Evolutionary conservation across 2,113 vertebrate genomes (phyloP), one percentile per base, ranked within the genome.

Genomic region (Otis tarda): DNA sequence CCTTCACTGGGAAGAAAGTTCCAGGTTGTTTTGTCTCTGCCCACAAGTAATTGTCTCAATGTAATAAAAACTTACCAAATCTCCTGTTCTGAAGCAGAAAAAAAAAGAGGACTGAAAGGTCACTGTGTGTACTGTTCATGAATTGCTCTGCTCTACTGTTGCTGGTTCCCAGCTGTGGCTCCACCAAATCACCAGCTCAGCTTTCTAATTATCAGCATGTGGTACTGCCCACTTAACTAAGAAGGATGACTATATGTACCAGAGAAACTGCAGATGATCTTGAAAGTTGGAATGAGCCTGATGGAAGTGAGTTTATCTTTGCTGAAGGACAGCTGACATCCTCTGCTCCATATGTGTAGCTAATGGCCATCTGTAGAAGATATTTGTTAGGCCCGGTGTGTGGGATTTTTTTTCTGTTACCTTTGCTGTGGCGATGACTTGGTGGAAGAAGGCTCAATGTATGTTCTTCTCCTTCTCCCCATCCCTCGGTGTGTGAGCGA

Each of bases 241-340:
- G n/a, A n/a, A n/a, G n/a, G n/a, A n/a, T n/a, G n/a, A n/a, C n/a
- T n/a, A n/a, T n/a, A n/a, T n/a, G 91, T 96, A 96, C 41, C 92
- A 9, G 95, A 68, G 90, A 89, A 95, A 89, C 87, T 80, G 77
- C 68, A 57, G 91, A 95, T 97, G 95, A 93, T 63, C 90, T 92
- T 64, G 64, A 12, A 94, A 94, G 93, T 96, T 96, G 91, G 90
- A 93, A 95, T 97, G 95, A 96, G 90, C 92, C 55, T 16, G 10
- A 23, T 68, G 96, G 93, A 75, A 86, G 78, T 12, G 81, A 82
- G 93, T 94, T 93, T 93, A 43, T 93, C 91, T 7, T 25, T 55
- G 84, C 92, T 69, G 93, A 95, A 94, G 94, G 96, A 89, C 90
- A 93, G 60, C 5, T 45, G 19, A 65, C 75, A 37, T 2, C 13